Conservation (phyloP, 1,140 invertebrate species). For the Drosophila rufa region DNA sequence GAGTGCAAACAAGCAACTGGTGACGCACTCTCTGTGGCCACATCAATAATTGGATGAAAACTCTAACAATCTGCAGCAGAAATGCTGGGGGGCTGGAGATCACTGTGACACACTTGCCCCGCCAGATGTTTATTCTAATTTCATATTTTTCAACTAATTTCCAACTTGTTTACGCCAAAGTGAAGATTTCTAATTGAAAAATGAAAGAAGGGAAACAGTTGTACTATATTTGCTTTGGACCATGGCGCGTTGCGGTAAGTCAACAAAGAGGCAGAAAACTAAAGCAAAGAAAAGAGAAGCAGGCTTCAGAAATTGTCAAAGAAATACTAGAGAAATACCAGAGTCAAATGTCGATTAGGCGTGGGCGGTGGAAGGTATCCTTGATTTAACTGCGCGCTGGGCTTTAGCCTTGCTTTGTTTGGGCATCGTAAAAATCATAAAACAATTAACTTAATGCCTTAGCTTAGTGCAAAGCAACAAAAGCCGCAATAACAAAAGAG, state of each 20-base stretch:
- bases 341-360: background rate
- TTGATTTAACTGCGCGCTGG: background rate
- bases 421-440: constrained; percentile 23
- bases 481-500: constrained; percentile 20
- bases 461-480: constrained; percentile 33
- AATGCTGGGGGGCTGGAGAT: background rate
- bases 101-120: constrained; percentile 16
- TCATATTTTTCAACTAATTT: background rate
- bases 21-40: constrained; percentile 45
- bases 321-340: background rate
- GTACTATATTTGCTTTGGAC: constrained; percentile 6
- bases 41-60: background rate
- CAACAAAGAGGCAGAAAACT: background rate
- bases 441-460: constrained; percentile 25
- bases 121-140: constrained; percentile 18
- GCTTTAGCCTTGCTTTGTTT: constrained; percentile 5
- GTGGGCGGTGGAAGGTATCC: background rate
- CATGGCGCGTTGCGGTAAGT: constrained; percentile 9
- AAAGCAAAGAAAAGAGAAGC: background rate
- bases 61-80: constrained; percentile 11
- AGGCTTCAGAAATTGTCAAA: constrained; percentile 3
- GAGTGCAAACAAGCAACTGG: constrained; percentile 39
- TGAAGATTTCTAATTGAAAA: constrained; percentile 25
- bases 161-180: constrained; percentile 12
- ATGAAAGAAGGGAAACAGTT: background rate